A percentile compares a stretch with the other conserved stretches of the same genome.
phyloP scores from a whole-genome alignment of 92 coral and sea anemone species.

The Montipora capitata region DNA sequence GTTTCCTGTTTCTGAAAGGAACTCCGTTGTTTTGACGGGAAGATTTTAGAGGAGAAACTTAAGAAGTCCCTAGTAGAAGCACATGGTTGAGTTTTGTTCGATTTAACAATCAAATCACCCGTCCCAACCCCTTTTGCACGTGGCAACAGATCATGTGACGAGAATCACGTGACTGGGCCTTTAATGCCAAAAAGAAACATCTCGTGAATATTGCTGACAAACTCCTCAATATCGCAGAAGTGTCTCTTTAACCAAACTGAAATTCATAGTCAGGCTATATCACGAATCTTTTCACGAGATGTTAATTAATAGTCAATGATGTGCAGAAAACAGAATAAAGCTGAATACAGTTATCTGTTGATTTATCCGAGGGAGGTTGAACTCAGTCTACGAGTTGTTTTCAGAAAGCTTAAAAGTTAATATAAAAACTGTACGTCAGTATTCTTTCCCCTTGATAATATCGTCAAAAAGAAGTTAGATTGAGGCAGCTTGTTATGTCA shows the following conservation, averaged over 20 bases:
- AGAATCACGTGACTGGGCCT: conserved; percentile 32
- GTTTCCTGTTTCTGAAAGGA: not conserved
- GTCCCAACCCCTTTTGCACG: conserved; percentile 50
- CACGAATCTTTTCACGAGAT: not conserved
- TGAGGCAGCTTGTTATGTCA: not conserved
- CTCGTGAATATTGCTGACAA: conserved; percentile 34
- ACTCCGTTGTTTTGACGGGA: conserved; percentile 40
- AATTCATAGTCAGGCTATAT: conserved; percentile 13
- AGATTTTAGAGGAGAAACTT: not conserved
- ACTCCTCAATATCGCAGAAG: conserved; percentile 31
- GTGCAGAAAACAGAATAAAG: not conserved
- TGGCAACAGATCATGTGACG: conserved; percentile 49
- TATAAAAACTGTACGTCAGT: not conserved
- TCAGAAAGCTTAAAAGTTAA: not conserved
- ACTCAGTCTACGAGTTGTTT: not conserved
- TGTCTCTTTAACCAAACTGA: conserved; percentile 39
- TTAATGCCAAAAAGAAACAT: not conserved
- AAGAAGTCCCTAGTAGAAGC: not conserved
- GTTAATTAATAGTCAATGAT: not conserved
- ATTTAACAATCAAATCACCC: conserved; percentile 38
- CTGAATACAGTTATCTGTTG: not conserved
- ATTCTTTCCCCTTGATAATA: not conserved
- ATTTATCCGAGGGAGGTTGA: not conserved
- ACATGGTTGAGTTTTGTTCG: conserved; percentile 20
- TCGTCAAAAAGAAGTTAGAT: not conserved